Percentiles rank a stretch among this genome's conserved stretches.
phyloP scores from a whole-genome alignment of 2,113 vertebrate genomes.

The Patagioenas fasciata region DNA sequence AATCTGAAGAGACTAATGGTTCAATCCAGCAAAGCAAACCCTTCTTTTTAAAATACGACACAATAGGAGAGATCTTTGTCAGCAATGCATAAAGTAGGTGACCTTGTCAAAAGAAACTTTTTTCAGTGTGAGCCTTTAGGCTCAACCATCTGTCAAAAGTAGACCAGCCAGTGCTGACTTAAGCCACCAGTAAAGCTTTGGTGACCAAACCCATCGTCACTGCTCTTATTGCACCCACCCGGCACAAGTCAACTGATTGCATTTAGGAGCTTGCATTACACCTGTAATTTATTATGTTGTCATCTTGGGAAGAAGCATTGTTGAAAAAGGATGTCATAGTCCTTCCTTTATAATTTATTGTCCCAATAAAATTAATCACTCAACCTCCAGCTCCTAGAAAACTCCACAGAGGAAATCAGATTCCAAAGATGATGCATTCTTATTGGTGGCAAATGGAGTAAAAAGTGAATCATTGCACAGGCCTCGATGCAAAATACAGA shows the following conservation, averaged over 20 bases:
- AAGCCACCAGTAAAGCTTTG: background rate
- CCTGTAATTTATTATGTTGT: background rate
- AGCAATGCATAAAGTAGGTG: background rate
- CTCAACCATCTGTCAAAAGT: background rate
- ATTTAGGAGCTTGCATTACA: background rate
- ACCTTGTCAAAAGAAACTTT: background rate
- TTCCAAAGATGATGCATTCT: constrained; percentile 27
- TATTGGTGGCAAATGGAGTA: background rate
- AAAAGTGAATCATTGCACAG: background rate
- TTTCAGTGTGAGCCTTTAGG: background rate
- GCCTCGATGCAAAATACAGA: background rate
- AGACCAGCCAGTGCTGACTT: background rate
- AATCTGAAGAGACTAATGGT: background rate
- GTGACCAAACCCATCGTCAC: fast-evolving
- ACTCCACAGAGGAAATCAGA: background rate
- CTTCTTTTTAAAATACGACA: background rate
- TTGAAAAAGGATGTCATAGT: background rate
- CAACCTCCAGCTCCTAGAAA: constrained; percentile 7
- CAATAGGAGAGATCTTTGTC: background rate
- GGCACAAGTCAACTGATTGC: background rate
- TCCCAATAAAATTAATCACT: constrained; percentile 37
- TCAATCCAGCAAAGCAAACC: background rate
- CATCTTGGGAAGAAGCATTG: background rate
- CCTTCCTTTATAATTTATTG: constrained; percentile 45
- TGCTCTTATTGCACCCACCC: background rate